phyloP scores from a whole-genome alignment of 1,140 invertebrate species.

The Halesus radiatus region DNA sequence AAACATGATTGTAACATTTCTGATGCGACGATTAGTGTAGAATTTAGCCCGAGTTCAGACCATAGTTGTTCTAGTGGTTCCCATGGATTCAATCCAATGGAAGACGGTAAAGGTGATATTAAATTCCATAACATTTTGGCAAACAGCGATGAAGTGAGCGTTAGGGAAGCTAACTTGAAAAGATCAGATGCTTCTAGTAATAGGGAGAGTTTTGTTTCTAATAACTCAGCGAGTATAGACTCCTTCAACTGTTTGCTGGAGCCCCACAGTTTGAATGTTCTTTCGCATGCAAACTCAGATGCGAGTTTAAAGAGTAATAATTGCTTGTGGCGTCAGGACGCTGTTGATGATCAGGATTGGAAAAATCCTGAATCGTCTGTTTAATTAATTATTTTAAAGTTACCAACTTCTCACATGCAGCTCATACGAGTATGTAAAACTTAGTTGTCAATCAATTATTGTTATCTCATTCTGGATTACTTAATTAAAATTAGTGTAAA shows the following conservation, averaged over 20 bases:
- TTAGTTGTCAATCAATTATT: neutral
- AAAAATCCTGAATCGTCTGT: conserved; percentile 67
- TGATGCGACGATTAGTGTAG: conserved; percentile 51
- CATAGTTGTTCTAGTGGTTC: conserved; percentile 42
- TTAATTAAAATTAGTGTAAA: conserved; percentile 29
- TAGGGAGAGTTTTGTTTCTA: conserved; percentile 44
- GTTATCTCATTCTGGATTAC: neutral
- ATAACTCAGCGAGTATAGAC: conserved; percentile 57
- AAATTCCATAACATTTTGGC: conserved; percentile 35
- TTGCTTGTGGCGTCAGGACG: conserved; percentile 67
- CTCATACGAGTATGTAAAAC: neutral
- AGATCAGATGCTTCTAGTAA: conserved; percentile 25
- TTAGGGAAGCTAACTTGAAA: conserved; percentile 38
- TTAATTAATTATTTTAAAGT: conserved; percentile 4
- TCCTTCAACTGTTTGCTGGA: conserved; percentile 63
- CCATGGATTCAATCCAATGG: conserved; percentile 23
- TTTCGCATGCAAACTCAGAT: conserved; percentile 62
- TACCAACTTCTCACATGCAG: neutral
- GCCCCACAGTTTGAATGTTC: conserved; percentile 65
- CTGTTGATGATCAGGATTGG: conserved; percentile 61
- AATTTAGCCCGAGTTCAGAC: conserved; percentile 51
- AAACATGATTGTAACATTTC: conserved; percentile 49
- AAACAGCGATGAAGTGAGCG: conserved; percentile 30
- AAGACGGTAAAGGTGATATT: conserved; percentile 46
- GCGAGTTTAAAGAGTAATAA: conserved; percentile 57